A percentile compares a stretch with the other conserved stretches of the same genome.
Evolutionary conservation across 1,140 invertebrate genomes (phyloP).

Genomic region (Potamilus streckersoni): DNA sequence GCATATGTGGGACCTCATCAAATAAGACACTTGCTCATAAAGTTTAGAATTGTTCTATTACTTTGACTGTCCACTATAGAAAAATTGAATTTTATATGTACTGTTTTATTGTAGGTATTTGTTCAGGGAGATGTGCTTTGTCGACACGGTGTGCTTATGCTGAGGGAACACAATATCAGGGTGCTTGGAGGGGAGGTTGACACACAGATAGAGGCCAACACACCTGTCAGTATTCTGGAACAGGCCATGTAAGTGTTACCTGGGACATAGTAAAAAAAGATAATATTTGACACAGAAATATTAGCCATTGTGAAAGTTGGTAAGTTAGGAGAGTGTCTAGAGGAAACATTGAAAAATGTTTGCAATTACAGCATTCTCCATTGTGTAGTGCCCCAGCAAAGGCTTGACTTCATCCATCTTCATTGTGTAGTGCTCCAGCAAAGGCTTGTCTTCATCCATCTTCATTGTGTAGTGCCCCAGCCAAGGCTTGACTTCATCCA

Average conservation of each 20-base stretch:
- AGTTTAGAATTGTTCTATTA: not conserved
- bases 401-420: too few species aligned
- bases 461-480: too few species aligned
- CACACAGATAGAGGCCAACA: constrained; percentile 72
- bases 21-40: not conserved
- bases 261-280: not conserved
- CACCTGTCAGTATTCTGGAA: constrained; percentile 74
- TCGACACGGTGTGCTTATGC: constrained; percentile 77
- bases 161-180: constrained; percentile 75
- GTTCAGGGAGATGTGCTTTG: constrained; percentile 78
- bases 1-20: not conserved
- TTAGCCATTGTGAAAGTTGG: too few species aligned
- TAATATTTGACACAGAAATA: not conserved
- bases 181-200: constrained; percentile 83
- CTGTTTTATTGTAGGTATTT: constrained; percentile 66
- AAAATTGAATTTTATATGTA: too few species aligned
- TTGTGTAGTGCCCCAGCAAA: too few species aligned
- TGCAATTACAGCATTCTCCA: too few species aligned
- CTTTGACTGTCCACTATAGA: too few species aligned
- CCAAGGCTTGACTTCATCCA: too few species aligned
- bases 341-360: too few species aligned
- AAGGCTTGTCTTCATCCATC: too few species aligned
- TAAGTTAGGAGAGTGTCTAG: too few species aligned
- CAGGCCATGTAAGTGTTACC: constrained; percentile 70
- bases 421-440: too few species aligned